These are phyloP conservation scores for Synanceia verrucosa DNA, from an alignment of 2,797 vertebrate genomes.

Conservation along the genomic window DNA sequence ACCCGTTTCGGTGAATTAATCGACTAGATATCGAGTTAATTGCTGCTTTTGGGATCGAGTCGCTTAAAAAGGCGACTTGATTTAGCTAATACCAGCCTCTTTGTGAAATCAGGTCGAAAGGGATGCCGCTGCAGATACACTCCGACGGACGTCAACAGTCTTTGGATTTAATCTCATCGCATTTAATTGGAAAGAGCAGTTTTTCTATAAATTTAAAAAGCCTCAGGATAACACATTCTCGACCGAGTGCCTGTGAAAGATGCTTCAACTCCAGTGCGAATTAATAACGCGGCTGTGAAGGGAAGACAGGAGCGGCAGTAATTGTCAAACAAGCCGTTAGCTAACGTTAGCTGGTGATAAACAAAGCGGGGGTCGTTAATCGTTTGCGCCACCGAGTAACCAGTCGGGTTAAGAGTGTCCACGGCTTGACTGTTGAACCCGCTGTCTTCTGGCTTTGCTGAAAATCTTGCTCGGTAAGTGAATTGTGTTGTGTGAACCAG, in stretches of 20 bases:
- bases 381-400: slow-evolving; percentile 5
- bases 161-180: slow-evolving; percentile 78
- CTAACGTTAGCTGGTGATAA: slow-evolving; percentile 54
- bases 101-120: slow-evolving; percentile 73
- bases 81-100: slow-evolving; percentile 47
- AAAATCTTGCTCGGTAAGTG: slow-evolving; percentile 57
- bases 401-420: not conserved
- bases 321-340: slow-evolving; percentile 34
- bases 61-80: slow-evolving; percentile 78
- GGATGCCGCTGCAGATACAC: slow-evolving; percentile 83
- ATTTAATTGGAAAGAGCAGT: slow-evolving; percentile 78
- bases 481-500: slow-evolving; percentile 45
- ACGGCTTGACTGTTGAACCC: not conserved
- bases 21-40: slow-evolving; percentile 2
- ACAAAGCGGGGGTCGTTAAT: slow-evolving; percentile 54
- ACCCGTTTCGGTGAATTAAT: not conserved
- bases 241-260: slow-evolving; percentile 75
- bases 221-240: slow-evolving; percentile 71
- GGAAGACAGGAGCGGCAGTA: not conserved
- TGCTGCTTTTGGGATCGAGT: slow-evolving; percentile 68
- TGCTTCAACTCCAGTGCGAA: slow-evolving; percentile 51
- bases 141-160: slow-evolving; percentile 73
- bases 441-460: not conserved
- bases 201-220: slow-evolving; percentile 76
- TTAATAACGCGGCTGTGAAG: slow-evolving; percentile 35